Percentiles rank a stretch among this genome's conserved stretches.
Conservation (phyloP, 2,888 invertebrate genomes). For the Acleris cristana region DNA sequence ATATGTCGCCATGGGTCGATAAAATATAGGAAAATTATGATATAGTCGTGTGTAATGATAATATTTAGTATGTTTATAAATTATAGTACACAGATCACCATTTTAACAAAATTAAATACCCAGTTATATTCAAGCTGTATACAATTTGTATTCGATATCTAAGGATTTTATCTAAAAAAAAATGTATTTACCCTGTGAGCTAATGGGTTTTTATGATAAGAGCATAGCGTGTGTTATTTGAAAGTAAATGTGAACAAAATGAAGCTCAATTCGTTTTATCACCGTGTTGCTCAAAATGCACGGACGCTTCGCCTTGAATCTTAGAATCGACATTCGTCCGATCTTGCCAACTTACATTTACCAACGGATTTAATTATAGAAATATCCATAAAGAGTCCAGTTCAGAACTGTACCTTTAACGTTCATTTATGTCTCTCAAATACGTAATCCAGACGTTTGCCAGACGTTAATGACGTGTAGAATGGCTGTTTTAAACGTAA, state of each 20-base stretch:
- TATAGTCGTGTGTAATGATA: slow-evolving; percentile 24
- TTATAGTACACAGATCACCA: background rate
- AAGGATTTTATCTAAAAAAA: background rate
- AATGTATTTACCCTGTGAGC: background rate
- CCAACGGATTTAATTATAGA: background rate
- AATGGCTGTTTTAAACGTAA: too few species aligned
- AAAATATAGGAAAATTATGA: slow-evolving; percentile 11
- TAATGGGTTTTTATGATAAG: too few species aligned
- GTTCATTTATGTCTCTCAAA: too few species aligned
- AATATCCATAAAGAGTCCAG: background rate
- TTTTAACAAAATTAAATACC: too few species aligned
- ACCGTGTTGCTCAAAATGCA: slow-evolving; percentile 12
- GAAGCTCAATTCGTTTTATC: slow-evolving; percentile 36
- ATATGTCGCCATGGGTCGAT: slow-evolving; percentile 32
- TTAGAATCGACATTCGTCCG: slow-evolving; percentile 4
- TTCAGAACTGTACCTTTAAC: background rate
- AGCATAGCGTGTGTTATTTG: slow-evolving; percentile 11
- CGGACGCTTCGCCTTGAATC: background rate
- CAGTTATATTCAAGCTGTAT: too few species aligned
- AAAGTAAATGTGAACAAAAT: slow-evolving; percentile 26
- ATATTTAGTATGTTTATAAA: slow-evolving; percentile 10
- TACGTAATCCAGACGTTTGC: too few species aligned
- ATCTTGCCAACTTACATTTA: slow-evolving; percentile 11
- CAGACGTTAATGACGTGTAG: too few species aligned
- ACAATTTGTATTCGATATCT: background rate